phyloP scores from a whole-genome alignment of 2,113 vertebrate species.

The Gobiocypris rarus region DNA sequence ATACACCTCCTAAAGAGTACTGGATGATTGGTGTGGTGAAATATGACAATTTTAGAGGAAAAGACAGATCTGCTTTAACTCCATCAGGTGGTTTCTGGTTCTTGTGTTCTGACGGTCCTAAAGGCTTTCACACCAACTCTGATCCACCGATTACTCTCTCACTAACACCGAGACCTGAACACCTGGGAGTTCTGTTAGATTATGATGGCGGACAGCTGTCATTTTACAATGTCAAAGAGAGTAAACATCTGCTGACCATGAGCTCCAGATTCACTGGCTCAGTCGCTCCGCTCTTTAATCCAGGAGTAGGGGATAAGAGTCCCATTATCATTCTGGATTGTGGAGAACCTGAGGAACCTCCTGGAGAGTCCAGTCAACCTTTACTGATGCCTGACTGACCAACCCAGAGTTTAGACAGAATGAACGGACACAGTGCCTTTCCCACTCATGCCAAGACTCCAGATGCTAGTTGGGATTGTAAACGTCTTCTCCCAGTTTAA shows the following conservation, averaged over 20 bases:
- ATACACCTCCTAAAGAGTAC: conserved; percentile 13
- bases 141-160: background rate
- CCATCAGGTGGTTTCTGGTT: conserved; percentile 64
- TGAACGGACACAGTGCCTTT: too few species aligned
- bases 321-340: background rate
- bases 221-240: conserved; percentile 60
- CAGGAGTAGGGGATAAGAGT: conserved; percentile 30
- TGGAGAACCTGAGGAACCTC: background rate
- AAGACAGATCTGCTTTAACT: background rate
- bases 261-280: background rate
- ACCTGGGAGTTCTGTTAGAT: conserved; percentile 66
- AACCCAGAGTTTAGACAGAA: background rate
- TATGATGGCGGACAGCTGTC: conserved; percentile 48
- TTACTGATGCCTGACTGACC: background rate
- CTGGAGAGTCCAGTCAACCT: background rate
- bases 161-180: background rate
- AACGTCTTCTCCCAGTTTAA: too few species aligned
- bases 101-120: conserved; percentile 53
- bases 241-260: conserved; percentile 55
- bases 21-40: conserved; percentile 70
- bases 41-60: fast-evolving
- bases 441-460: too few species aligned
- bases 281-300: conserved; percentile 71
- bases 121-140: conserved; percentile 50
- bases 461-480: too few species aligned